Base-by-base conservation (phyloP, 2,113 vertebrate genomes). In the Chaetorhynchus papuensis region DNA sequence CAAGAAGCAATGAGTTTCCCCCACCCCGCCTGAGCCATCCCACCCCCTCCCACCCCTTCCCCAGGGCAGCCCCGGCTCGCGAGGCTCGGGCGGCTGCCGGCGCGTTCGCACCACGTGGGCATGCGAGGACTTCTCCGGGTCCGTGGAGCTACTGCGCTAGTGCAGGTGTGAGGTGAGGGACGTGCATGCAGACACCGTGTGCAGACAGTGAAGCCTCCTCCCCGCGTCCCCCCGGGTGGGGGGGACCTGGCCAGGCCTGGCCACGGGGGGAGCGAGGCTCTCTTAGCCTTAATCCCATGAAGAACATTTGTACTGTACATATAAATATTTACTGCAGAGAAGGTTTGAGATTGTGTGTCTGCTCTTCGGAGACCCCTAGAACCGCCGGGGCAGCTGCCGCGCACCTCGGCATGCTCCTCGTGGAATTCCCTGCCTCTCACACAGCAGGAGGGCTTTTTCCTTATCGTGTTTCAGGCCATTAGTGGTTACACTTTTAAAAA, bases 301-400 rank as follows among this genome's bases (percentile, higher is more conserved):
- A 94, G 95, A 91, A 96, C 95, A 95, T 47, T 9, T 87, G n/a
- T n/a, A 97, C 96, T 97, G 95, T 97, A 98, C 97, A 98, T 93
- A 96, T 97, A 97, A 96, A 97, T 96, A 97, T 95, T 97, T 96
- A 96, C 94, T 91, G 97, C 94, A 96, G 79, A 85, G 89, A 90
- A 96, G 77, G 90, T 76, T 89, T 96, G 97, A 97, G 96, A 97
- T 39, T 39, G 39, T 96, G 96, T 89, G 92, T 96, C 91, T 95
- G 96, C 95, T 96, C 82, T 96, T 97, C 68, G 61, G 95, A 97
- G 96, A 96, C 89, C 88, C 94, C 90, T 95, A 96, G 89, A 93
- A 85, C 77, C 12, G 5, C 60, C 15, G 63, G 93, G 95, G 83
- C 85, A 96, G 92, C 91, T 94, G 92, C 85, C 28, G 28, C 52